Conservation (phyloP, 2,888 invertebrate genomes). For the Xylophagus ater region DNA sequence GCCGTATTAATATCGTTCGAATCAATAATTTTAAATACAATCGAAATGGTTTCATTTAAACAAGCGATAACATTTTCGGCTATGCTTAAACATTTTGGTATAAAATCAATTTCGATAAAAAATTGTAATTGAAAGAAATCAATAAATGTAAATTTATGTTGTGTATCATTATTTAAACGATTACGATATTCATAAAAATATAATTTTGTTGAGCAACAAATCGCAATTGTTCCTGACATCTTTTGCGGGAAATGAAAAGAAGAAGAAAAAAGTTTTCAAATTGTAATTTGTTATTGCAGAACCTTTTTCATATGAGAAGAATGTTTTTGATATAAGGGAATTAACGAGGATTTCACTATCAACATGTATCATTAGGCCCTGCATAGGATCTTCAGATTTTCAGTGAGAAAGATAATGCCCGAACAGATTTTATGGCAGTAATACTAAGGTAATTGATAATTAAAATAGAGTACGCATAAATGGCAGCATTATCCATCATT, state of each 20-base stretch:
- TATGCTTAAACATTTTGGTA: conserved; percentile 47
- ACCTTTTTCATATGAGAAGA: too few relatives aligned
- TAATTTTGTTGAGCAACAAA: conserved; percentile 22
- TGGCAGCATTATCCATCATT: too few relatives aligned
- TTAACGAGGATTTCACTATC: too few relatives aligned
- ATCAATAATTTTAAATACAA: conserved; percentile 48
- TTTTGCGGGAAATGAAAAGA: conserved; percentile 5
- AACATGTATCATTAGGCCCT: too few relatives aligned
- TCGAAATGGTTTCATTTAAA: conserved; percentile 48
- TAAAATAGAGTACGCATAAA: too few relatives aligned
- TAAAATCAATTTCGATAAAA: conserved; percentile 51
- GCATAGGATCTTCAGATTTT: too few relatives aligned
- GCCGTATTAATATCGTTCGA: conserved; percentile 20
- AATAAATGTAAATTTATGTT: conserved; percentile 54
- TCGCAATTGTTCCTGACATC: conserved; percentile 12
- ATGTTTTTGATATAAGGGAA: too few relatives aligned
- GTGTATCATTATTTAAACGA: conserved; percentile 47
- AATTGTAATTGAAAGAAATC: conserved; percentile 59
- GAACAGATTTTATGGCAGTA: too few relatives aligned
- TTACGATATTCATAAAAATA: conserved; percentile 49
- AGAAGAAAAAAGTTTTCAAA: not conserved
- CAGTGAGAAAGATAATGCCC: too few relatives aligned
- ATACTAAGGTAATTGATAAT: too few relatives aligned
- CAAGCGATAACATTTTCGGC: conserved; percentile 59
- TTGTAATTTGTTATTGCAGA: too few relatives aligned